These are phyloP conservation scores for Cantharis flavilabris DNA, from an alignment of 2,888 invertebrate species.

Conservation along the genomic window DNA sequence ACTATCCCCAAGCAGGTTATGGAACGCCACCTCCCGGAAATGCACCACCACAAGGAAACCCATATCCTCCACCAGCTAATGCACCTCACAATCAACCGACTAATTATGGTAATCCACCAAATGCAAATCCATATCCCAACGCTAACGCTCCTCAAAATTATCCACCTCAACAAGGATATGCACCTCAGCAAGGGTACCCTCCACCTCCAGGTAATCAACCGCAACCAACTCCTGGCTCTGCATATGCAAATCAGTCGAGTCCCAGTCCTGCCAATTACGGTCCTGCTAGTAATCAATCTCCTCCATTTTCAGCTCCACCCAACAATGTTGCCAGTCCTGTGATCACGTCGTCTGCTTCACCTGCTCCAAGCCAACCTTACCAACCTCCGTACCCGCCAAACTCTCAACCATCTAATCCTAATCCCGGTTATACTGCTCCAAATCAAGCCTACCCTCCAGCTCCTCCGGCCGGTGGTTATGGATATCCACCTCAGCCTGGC, in stretches of 20 bases:
- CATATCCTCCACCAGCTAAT: constrained; percentile 51
- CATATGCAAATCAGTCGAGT: constrained; percentile 63
- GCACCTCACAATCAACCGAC: constrained; percentile 48
- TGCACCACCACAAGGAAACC: constrained; percentile 47
- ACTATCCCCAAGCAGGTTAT: constrained; percentile 60
- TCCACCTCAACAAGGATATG: constrained; percentile 58
- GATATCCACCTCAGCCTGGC: constrained; percentile 65
- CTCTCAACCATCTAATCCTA: constrained; percentile 56
- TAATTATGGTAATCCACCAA: constrained; percentile 49
- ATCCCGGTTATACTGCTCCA: constrained; percentile 57
- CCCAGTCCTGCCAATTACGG: constrained; percentile 58
- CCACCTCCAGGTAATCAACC: constrained; percentile 62
- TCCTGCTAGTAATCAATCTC: constrained; percentile 60
- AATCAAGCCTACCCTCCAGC: constrained; percentile 49
- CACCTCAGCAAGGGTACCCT: constrained; percentile 63
- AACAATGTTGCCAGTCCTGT: constrained; percentile 56
- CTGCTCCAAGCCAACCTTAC: constrained; percentile 60
- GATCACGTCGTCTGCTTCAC: constrained; percentile 60
- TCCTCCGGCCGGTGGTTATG: constrained; percentile 49
- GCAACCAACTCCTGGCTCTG: constrained; percentile 58
- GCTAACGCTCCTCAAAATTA: constrained; percentile 47
- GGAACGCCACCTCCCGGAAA: constrained; percentile 48
- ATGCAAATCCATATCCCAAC: constrained; percentile 49
- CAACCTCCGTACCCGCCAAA: constrained; percentile 60
- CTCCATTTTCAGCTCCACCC: constrained; percentile 64